Evolutionary conservation across 2,113 vertebrate genomes (phyloP).

Genomic region (Cyphomyrus plagiostoma): DNA sequence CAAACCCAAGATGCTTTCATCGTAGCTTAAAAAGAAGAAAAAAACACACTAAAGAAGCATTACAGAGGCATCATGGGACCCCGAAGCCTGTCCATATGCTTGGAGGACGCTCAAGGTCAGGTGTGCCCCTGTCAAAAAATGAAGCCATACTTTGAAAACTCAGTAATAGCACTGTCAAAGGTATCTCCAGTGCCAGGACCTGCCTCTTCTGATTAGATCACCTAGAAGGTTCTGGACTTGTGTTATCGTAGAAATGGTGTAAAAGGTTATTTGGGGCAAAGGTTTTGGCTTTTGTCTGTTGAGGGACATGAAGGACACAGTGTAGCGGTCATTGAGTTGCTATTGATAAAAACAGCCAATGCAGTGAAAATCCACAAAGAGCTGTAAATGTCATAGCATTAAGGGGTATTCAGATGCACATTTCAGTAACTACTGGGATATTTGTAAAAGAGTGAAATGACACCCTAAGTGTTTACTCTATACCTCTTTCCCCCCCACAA

Average conservation of each 20-base stretch:
- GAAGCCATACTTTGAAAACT: neutral
- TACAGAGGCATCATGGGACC: neutral
- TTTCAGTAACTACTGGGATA: neutral
- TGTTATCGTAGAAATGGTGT: neutral
- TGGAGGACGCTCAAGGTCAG: neutral
- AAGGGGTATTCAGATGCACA: neutral
- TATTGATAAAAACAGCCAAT: neutral
- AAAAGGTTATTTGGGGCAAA: neutral
- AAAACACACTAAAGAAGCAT: neutral
- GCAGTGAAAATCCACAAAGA: neutral
- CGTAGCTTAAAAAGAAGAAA: neutral
- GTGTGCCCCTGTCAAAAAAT: neutral
- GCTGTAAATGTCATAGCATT: neutral
- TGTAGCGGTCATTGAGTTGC: neutral
- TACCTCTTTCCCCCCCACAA: neutral
- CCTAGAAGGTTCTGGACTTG: neutral
- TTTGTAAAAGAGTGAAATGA: neutral
- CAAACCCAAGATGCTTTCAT: neutral
- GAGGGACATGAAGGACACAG: neutral
- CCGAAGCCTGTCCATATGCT: neutral
- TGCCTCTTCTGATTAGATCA: neutral
- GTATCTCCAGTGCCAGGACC: neutral
- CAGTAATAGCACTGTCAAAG: neutral
- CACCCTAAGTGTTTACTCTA: neutral
- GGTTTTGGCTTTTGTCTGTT: neutral